A percentile compares a stretch with the other conserved stretches of the same genome.
Evolutionary conservation across 2,113 vertebrate genomes (phyloP).

Genomic region (Gnathonemus echidnorhynchus): DNA sequence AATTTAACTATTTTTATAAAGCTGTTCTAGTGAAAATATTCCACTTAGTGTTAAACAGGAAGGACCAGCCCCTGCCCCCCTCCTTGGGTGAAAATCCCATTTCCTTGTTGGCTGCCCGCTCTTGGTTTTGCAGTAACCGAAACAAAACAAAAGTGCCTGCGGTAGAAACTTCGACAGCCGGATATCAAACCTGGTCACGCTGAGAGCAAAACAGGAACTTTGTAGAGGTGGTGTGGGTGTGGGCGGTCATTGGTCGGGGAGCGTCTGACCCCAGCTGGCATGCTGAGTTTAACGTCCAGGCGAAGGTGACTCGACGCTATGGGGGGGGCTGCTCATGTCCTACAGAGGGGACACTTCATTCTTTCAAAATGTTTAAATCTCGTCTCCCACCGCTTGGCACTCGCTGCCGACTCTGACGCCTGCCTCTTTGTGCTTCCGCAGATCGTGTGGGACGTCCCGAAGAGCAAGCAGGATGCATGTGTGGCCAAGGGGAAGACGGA

Average conservation of each 20-base stretch:
- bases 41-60: background rate
- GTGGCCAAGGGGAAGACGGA: slow-evolving; percentile 73
- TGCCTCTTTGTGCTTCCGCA: slow-evolving; percentile 37
- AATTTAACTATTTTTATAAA: background rate
- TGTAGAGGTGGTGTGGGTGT: background rate
- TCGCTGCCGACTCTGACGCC: background rate
- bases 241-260: background rate
- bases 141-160: background rate
- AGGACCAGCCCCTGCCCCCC: background rate
- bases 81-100: background rate
- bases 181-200: background rate
- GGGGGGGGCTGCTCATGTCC: background rate
- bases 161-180: background rate
- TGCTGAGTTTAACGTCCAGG: background rate
- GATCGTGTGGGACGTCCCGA: slow-evolving; percentile 73
- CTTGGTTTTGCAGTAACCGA: background rate
- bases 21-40: background rate
- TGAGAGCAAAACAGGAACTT: background rate
- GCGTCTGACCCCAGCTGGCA: background rate
- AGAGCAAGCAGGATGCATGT: slow-evolving; percentile 63
- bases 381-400: background rate
- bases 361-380: background rate
- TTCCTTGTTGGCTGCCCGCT: background rate
- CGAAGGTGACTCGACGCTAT: background rate
- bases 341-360: background rate